Conservation (phyloP, 1,140 invertebrate genomes). For the Heliconius nattereri region DNA sequence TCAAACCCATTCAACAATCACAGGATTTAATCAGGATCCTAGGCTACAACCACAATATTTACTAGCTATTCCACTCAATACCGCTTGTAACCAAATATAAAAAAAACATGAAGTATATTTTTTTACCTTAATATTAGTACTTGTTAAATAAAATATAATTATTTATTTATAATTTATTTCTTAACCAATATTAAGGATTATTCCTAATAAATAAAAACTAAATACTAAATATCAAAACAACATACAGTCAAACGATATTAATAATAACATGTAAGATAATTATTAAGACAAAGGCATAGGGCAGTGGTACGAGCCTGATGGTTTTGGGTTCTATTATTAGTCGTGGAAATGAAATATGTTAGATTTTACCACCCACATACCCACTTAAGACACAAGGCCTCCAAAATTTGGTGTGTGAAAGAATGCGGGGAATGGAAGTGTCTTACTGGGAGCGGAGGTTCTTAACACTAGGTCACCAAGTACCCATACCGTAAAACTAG, state of each 20-base stretch:
- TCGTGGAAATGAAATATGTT: no score
- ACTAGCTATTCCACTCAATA: slow-evolving; percentile 43
- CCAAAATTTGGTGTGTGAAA: no score
- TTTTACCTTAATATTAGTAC: neutral
- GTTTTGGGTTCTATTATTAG: no score
- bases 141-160: slow-evolving; percentile 16
- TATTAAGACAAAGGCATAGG: no score
- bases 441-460: no score
- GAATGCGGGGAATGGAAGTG: no score
- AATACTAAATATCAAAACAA: neutral
- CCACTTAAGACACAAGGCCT: no score
- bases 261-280: no score
- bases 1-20: neutral
- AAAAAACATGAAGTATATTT: neutral
- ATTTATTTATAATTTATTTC: slow-evolving; percentile 7
- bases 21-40: slow-evolving; percentile 20
- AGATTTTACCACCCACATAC: no score
- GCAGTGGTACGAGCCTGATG: no score
- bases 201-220: neutral
- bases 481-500: no score
- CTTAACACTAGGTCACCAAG: no score
- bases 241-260: neutral
- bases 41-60: slow-evolving; percentile 46
- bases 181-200: neutral
- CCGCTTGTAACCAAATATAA: slow-evolving; percentile 14